Evolutionary conservation across 30 jellyfish, hydroid and myxozoan species (phyloP).

Genomic region (Aurelia sp.): DNA sequence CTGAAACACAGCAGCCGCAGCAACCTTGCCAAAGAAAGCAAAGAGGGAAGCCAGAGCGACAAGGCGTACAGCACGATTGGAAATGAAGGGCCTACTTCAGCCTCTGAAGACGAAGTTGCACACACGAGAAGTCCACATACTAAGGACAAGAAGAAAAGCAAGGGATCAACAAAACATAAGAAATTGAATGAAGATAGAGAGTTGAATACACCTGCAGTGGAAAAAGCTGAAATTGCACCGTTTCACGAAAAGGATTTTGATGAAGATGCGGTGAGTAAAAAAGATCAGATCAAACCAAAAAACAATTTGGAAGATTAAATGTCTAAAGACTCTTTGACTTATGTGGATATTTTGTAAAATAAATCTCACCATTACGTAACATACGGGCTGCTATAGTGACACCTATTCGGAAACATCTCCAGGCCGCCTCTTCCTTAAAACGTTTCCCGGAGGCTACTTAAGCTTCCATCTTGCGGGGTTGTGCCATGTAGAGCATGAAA

Average conservation of each 20-base stretch:
- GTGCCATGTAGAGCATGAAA: too few relatives aligned
- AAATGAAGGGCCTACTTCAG: slow-evolving; percentile 68
- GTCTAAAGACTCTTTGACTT: too few relatives aligned
- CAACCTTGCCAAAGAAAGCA: neutral
- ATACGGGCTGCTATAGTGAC: too few relatives aligned
- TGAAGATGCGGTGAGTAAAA: slow-evolving; percentile 59
- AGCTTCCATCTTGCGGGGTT: too few relatives aligned
- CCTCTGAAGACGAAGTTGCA: slow-evolving; percentile 36
- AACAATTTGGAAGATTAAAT: too few relatives aligned
- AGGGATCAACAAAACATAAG: slow-evolving; percentile 9
- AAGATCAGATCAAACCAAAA: slow-evolving; percentile 16
- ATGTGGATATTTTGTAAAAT: too few relatives aligned
- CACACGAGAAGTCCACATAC: slow-evolving; percentile 50
- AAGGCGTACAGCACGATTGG: slow-evolving; percentile 67
- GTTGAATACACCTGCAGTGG: slow-evolving; percentile 40
- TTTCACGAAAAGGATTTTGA: slow-evolving; percentile 31
- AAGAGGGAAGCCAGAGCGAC: slow-evolving; percentile 11
- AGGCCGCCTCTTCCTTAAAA: too few relatives aligned
- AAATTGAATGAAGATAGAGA: slow-evolving; percentile 27
- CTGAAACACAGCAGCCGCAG: slow-evolving; percentile 35
- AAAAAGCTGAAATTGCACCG: slow-evolving; percentile 51
- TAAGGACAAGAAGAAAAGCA: slow-evolving; percentile 19
- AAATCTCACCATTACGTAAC: too few relatives aligned
- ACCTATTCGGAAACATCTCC: too few relatives aligned
- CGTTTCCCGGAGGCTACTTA: too few relatives aligned